These are phyloP conservation scores for Cnemophilus loriae DNA, from an alignment of 2,113 vertebrate genomes.

Conservation along the genomic window DNA sequence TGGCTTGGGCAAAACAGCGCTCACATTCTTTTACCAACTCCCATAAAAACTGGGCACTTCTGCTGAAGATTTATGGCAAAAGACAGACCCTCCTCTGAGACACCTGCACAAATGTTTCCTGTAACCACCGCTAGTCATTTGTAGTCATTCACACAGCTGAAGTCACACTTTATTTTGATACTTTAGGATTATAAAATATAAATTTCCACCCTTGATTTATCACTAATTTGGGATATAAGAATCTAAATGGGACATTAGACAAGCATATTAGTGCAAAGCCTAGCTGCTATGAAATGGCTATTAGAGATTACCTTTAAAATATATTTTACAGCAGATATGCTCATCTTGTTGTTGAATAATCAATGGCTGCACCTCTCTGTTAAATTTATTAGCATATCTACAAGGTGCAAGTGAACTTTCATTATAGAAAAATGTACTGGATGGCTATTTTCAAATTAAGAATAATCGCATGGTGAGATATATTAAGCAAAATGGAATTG, in stretches of 20 bases:
- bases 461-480: conserved; percentile 36
- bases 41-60: background rate
- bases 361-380: conserved; percentile 31
- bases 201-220: conserved; percentile 51
- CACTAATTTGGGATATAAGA: conserved; percentile 38
- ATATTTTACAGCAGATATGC: conserved; percentile 19
- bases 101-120: background rate
- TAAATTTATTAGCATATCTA: conserved; percentile 56
- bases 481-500: conserved; percentile 28
- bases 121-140: background rate
- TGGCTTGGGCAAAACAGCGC: background rate
- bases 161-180: conserved; percentile 40
- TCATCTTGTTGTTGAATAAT: conserved; percentile 54
- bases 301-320: conserved; percentile 46
- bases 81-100: background rate
- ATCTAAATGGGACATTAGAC: conserved; percentile 51
- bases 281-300: conserved; percentile 40
- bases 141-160: background rate
- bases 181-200: conserved; percentile 39
- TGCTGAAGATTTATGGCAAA: background rate
- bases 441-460: conserved; percentile 52
- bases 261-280: conserved; percentile 49
- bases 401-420: conserved; percentile 39
- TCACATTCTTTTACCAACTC: background rate
- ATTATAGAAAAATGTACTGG: conserved; percentile 22